These are phyloP conservation scores for Alloplasta piceator DNA, from an alignment of 2,888 invertebrate genomes.

Conservation along the genomic window DNA sequence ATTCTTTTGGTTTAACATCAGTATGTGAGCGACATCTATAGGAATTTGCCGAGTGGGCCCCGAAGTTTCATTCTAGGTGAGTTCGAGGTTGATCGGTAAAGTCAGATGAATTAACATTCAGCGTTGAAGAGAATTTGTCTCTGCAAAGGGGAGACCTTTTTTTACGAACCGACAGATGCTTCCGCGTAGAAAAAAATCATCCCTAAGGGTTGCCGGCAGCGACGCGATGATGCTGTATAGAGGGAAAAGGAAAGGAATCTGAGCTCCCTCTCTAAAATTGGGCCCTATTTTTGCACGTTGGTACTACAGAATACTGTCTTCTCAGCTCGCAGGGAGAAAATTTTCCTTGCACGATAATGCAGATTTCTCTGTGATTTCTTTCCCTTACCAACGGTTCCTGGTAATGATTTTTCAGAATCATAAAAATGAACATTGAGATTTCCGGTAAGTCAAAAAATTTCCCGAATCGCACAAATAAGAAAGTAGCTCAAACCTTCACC, in stretches of 20 bases:
- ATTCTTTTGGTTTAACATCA: slow-evolving; percentile 34
- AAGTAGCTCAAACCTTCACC: no score
- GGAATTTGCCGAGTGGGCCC: slow-evolving; percentile 21
- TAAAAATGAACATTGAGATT: no score
- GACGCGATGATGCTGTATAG: slow-evolving; percentile 13
- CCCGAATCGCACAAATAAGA: no score
- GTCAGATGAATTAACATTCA: slow-evolving; percentile 34
- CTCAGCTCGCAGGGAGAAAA: background rate
- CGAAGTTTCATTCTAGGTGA: slow-evolving; percentile 8
- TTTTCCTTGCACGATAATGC: slow-evolving; percentile 42
- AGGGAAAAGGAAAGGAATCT: slow-evolving; percentile 28
- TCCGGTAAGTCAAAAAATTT: no score
- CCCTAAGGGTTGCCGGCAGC: slow-evolving; percentile 19
- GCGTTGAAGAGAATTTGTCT: slow-evolving; percentile 5
- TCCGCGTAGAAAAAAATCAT: background rate
- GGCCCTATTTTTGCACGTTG: slow-evolving; percentile 36
- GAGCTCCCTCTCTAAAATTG: slow-evolving; percentile 12
- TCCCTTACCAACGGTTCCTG: background rate
- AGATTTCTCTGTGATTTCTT: slow-evolving; percentile 35
- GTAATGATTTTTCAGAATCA: no score
- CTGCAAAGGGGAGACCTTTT: slow-evolving; percentile 52
- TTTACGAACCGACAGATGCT: slow-evolving; percentile 53
- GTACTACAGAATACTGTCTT: slow-evolving; percentile 47
- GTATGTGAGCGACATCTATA: slow-evolving; percentile 59
- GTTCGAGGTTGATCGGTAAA: slow-evolving; percentile 48